These are phyloP conservation scores for Ormyrus labotus DNA, from an alignment of 2,888 invertebrate genomes.

Conservation along the genomic window DNA sequence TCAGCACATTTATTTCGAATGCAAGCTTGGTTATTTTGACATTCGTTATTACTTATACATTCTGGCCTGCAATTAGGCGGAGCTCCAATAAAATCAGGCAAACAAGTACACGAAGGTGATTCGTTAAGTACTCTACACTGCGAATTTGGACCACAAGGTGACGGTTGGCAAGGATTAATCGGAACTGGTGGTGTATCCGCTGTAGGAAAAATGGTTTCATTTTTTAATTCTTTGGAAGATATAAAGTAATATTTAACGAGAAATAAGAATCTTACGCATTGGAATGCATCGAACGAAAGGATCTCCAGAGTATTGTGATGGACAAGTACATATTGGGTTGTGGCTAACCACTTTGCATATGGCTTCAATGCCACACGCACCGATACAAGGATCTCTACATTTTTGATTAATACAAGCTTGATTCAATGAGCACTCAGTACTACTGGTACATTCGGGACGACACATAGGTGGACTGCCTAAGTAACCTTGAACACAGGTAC, in stretches of 20 bases:
- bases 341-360: slow-evolving; percentile 77
- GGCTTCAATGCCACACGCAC: slow-evolving; percentile 76
- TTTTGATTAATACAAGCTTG: slow-evolving; percentile 75
- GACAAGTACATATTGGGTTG: slow-evolving; percentile 77
- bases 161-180: slow-evolving; percentile 76
- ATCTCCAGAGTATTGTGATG: slow-evolving; percentile 72
- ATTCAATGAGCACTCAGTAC: slow-evolving; percentile 77
- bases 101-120: slow-evolving; percentile 78
- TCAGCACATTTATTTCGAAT: slow-evolving; percentile 70
- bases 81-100: slow-evolving; percentile 74
- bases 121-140: slow-evolving; percentile 75
- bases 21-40: slow-evolving; percentile 73
- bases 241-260: not conserved
- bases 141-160: slow-evolving; percentile 77
- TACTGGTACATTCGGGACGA: slow-evolving; percentile 74
- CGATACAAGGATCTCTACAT: slow-evolving; percentile 76
- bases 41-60: slow-evolving; percentile 75
- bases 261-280: slow-evolving; percentile 54
- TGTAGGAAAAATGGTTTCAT: slow-evolving; percentile 1
- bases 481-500: slow-evolving; percentile 75
- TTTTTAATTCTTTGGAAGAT: not conserved
- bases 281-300: slow-evolving; percentile 71
- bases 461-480: slow-evolving; percentile 75
- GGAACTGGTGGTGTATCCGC: slow-evolving; percentile 28
- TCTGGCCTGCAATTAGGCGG: slow-evolving; percentile 77